Evolutionary conservation across 2,113 vertebrate species (phyloP).

Genomic region (Perca fluviatilis): DNA sequence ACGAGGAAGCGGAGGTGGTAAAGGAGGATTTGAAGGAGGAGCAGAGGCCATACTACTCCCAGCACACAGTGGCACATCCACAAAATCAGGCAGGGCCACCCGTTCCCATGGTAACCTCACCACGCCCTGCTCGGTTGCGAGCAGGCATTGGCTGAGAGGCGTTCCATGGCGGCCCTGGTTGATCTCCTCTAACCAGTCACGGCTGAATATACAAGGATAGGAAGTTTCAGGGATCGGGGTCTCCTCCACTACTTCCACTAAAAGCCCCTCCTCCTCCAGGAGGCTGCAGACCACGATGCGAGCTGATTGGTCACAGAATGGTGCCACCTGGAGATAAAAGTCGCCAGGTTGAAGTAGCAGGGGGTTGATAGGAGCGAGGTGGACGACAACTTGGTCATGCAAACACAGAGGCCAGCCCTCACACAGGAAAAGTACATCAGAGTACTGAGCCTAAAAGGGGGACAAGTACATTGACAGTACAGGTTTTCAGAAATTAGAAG

Average conservation of each 20-base stretch:
- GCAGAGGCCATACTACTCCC: slow-evolving; percentile 69
- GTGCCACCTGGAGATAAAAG: slow-evolving; percentile 92
- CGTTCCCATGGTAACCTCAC: slow-evolving; percentile 87
- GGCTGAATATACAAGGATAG: slow-evolving; percentile 87
- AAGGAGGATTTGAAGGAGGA: slow-evolving; percentile 46
- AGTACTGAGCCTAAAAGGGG: slow-evolving; percentile 85
- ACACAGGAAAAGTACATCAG: slow-evolving; percentile 87
- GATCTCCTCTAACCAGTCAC: slow-evolving; percentile 87
- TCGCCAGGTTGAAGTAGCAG: slow-evolving; percentile 87
- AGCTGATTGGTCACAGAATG: slow-evolving; percentile 85
- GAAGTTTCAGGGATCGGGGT: slow-evolving; percentile 82
- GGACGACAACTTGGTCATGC: slow-evolving; percentile 87
- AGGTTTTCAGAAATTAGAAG: neutral
- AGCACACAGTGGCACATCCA: slow-evolving; percentile 66
- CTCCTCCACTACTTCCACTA: slow-evolving; percentile 79
- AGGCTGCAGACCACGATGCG: slow-evolving; percentile 89
- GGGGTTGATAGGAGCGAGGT: slow-evolving; percentile 87
- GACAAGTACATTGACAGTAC: neutral
- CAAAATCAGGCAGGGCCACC: slow-evolving; percentile 88
- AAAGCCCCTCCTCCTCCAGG: slow-evolving; percentile 81
- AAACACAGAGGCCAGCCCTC: slow-evolving; percentile 95
- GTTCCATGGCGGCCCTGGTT: slow-evolving; percentile 78
- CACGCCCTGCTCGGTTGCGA: slow-evolving; percentile 86
- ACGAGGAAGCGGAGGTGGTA: slow-evolving; percentile 50
- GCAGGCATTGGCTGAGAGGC: slow-evolving; percentile 86